phyloP scores from a whole-genome alignment of 2,797 vertebrate genomes.

The Anabacerthia variegaticeps region DNA sequence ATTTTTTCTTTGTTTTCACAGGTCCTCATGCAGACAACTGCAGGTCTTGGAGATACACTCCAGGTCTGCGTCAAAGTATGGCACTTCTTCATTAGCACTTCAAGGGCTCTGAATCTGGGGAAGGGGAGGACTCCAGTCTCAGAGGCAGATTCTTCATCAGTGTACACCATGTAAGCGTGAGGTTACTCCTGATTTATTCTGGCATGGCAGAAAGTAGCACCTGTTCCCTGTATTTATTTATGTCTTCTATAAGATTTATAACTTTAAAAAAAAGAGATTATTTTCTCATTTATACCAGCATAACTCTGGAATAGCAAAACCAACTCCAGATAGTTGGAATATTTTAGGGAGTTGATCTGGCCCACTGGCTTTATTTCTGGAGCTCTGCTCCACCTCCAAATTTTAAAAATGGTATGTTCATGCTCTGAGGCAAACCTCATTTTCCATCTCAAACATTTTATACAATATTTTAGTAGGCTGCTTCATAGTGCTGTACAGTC shows the following conservation, averaged over 20 bases:
- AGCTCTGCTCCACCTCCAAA: conserved; percentile 11
- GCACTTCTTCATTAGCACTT: conserved; percentile 72
- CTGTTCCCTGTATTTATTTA: neutral
- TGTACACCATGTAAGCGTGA: neutral
- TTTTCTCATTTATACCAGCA: neutral
- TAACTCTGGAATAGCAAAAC: neutral
- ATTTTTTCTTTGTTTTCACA: conserved; percentile 70
- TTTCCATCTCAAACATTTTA: conserved; percentile 55
- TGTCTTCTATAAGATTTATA: neutral
- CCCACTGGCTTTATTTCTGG: conserved; percentile 34
- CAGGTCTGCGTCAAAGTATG: conserved; percentile 34
- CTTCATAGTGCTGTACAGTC: neutral
- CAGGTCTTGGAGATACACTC: conserved; percentile 30
- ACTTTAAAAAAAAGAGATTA: neutral
- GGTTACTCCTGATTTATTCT: neutral
- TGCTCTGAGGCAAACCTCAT: conserved; percentile 52
- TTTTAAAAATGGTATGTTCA: conserved; percentile 49
- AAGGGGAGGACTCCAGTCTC: conserved; percentile 28
- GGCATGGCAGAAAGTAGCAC: neutral
- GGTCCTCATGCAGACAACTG: conserved; percentile 47
- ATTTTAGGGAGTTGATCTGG: neutral
- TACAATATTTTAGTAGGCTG: conserved; percentile 43
- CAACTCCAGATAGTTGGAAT: neutral
- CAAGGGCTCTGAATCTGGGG: conserved; percentile 32
- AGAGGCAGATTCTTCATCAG: neutral